phyloP scores from a whole-genome alignment of 2,797 vertebrate genomes.

The Sorex maritimensis region DNA sequence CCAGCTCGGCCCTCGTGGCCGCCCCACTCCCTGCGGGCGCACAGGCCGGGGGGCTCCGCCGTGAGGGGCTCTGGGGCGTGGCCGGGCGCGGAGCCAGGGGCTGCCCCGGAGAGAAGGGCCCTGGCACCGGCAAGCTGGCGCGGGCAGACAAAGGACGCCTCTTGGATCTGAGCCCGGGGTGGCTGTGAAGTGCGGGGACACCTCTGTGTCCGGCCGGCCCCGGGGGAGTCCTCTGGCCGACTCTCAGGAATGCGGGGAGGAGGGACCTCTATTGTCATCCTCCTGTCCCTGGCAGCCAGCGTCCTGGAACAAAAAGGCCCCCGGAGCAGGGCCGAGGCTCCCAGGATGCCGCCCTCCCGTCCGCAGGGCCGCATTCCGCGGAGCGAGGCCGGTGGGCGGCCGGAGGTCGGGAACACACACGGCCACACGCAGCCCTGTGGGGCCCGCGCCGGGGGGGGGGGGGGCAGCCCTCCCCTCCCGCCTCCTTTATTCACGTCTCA shows the following conservation, averaged over 20 bases:
- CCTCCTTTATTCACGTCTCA: conserved; percentile 71
- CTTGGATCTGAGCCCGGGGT: conserved; percentile 55
- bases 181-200: neutral
- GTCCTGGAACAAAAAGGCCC: conserved; percentile 34
- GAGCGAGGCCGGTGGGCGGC: conserved; percentile 29
- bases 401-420: conserved; percentile 17
- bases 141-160: conserved; percentile 63
- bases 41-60: no score
- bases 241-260: conserved; percentile 10
- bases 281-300: neutral
- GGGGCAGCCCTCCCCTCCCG: neutral
- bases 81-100: no score
- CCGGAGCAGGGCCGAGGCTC: neutral
- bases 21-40: no score
- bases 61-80: no score
- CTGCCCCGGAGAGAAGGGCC: no score
- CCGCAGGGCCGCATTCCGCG: neutral
- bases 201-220: conserved; percentile 28
- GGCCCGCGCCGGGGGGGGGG: neutral
- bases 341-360: neutral
- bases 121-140: no score
- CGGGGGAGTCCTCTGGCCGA: neutral
- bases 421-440: neutral
- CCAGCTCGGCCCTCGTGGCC: no score
- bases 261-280: neutral